Evolutionary conservation across 2,888 invertebrate genomes (phyloP), one percentile per base, ranked within the genome.

Genomic region (Seira musarum): DNA sequence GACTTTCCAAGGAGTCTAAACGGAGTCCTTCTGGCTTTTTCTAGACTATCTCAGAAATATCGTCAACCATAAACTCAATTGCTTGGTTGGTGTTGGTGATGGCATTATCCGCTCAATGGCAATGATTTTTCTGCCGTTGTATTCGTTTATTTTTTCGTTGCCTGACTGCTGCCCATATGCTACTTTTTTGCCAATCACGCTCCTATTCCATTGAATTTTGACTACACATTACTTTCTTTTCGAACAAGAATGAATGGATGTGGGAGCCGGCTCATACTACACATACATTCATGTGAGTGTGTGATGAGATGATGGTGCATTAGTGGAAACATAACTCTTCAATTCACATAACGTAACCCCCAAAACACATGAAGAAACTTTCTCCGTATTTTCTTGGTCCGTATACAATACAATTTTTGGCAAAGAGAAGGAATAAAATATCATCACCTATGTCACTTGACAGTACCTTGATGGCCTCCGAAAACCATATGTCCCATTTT

Each of bases 391-490:
- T n/a, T n/a, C n/a, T n/a, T n/a, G n/a, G n/a, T n/a, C n/a, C n/a
- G n/a, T n/a, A n/a, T n/a, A n/a, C n/a, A n/a, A n/a, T n/a, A n/a
- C n/a, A n/a, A n/a, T 74, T 74, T 66, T 74, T 74, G 57, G 73
- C 57, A 53, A 72, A 64, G 49, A 65, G 65, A 66, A 57, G 73
- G 74, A 74, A 74, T 74, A 74, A 74, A 74, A 74, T 74, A 74
- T 74, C 74, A 74, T 73, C 65, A 49, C 66, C 64, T 30, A 61
- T 74, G 74, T 66, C 66, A 74, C 35, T 74, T 74, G 74, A 66
- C 73, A 73, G 73, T 73, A 73, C 65, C 66, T 74, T 74, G n/a
- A n/a, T 66, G 40, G 66, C 66, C 74, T 66, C 66, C n/a, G 10
- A 35, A 66, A 66, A 66, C 49, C 74, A 74, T 15, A 74, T 74